Percentiles rank a stretch among this genome's conserved stretches.
Conservation (phyloP, 2,797 vertebrate genomes). For the Hephaestus fuliginosus region DNA sequence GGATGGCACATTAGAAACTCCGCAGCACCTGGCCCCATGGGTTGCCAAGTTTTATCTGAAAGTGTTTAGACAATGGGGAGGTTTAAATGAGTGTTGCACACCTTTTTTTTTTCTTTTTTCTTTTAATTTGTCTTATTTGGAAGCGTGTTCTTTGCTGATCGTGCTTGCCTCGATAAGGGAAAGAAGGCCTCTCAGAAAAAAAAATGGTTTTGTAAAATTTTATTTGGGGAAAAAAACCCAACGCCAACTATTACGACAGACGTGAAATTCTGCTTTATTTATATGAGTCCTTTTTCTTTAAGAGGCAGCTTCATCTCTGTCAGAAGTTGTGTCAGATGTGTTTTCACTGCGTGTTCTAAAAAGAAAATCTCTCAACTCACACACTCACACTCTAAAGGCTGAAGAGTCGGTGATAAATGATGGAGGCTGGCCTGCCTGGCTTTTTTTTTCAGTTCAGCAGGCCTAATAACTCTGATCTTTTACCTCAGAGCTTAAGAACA, state of each 20-base stretch:
- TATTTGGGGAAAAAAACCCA: slow-evolving; percentile 2
- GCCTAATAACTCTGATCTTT: slow-evolving; percentile 66
- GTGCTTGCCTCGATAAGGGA: background rate
- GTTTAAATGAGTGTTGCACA: slow-evolving; percentile 11
- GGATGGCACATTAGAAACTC: slow-evolving; percentile 28
- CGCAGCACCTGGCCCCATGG: background rate
- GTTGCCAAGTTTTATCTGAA: slow-evolving; percentile 28
- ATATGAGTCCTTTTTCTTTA: background rate
- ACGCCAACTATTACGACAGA: background rate
- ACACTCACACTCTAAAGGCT: slow-evolving; percentile 39
- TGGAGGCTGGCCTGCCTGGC: slow-evolving; percentile 40
- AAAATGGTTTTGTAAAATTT: background rate
- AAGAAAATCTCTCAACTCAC: slow-evolving; percentile 50
- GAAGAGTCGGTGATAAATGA: slow-evolving; percentile 61
- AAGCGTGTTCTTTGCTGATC: background rate
- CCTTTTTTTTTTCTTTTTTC: slow-evolving; percentile 6
- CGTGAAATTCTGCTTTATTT: slow-evolving; percentile 20
- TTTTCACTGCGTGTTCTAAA: slow-evolving; percentile 44
- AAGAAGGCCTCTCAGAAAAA: background rate
- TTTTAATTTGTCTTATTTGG: slow-evolving; percentile 22
- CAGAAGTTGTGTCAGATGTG: slow-evolving; percentile 53
- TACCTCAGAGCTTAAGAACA: slow-evolving; percentile 54
- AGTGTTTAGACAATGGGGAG: slow-evolving; percentile 23
- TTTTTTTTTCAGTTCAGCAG: slow-evolving; percentile 49
- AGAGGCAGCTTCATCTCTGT: slow-evolving; percentile 37